Conservation (phyloP, 1,140 invertebrate species). For the Zaprionus davidi region DNA sequence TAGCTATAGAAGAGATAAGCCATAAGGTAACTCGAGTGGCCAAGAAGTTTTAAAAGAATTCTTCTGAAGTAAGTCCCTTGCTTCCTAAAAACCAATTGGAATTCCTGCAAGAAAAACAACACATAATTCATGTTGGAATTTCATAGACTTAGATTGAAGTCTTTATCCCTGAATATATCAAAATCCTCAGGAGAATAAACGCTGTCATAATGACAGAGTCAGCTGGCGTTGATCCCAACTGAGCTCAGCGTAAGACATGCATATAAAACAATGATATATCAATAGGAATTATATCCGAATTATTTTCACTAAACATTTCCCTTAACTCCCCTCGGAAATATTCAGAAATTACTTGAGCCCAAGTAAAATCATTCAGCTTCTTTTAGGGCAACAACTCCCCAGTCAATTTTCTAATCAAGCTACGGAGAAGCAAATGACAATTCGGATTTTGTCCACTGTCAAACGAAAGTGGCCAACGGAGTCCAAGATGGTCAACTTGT, state of each 20-base stretch:
- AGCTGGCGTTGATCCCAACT: not conserved
- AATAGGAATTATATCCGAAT: not conserved
- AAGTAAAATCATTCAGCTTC: slow-evolving; percentile 24
- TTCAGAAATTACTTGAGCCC: not conserved
- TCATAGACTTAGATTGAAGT: not conserved
- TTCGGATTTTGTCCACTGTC: slow-evolving; percentile 47
- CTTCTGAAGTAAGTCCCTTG: no score
- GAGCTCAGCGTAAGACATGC: not conserved
- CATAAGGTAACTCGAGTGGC: no score
- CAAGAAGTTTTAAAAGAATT: no score
- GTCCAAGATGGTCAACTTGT: slow-evolving; percentile 21
- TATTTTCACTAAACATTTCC: not conserved
- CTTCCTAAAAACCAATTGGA: no score
- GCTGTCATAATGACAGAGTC: not conserved
- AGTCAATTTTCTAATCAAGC: slow-evolving; percentile 56
- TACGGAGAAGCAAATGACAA: slow-evolving; percentile 36
- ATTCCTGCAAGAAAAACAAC: no score
- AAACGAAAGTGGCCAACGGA: slow-evolving; percentile 41
- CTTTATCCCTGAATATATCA: not conserved
- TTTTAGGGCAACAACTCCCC: slow-evolving; percentile 42
- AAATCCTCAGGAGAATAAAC: not conserved
- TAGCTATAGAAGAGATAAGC: no score
- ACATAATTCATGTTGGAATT: not conserved
- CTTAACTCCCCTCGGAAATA: not conserved
- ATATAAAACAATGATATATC: not conserved